Conservation (phyloP, 1,140 invertebrate genomes). For the Anoplophora glabripennis region DNA sequence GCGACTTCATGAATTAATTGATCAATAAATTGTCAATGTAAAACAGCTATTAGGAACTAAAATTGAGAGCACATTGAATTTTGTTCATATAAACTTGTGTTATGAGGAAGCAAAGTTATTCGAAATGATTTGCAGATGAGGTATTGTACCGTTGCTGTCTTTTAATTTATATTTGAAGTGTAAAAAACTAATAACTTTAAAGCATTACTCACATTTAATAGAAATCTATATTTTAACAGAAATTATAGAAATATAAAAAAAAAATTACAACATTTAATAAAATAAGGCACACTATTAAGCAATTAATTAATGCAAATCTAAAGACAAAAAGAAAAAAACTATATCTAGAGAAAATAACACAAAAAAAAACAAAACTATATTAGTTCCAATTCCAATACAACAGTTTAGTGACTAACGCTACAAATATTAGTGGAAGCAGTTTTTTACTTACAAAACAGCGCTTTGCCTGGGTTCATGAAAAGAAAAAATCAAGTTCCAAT, state of each 20-base stretch:
- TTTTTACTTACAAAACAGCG: constrained; percentile 69
- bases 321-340: background rate
- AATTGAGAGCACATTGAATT: too few species aligned
- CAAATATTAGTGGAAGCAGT: background rate
- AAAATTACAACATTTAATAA: background rate
- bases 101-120: too few species aligned
- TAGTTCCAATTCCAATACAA: background rate
- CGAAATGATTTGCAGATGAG: too few species aligned
- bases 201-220: too few species aligned
- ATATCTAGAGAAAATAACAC: background rate
- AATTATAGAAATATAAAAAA: background rate
- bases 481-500: constrained; percentile 39
- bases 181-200: too few species aligned
- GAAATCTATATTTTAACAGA: too few species aligned
- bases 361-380: constrained; percentile 6
- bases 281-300: constrained; percentile 11
- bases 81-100: too few species aligned
- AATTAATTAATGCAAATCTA: background rate
- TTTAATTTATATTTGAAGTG: too few species aligned
- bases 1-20: too few species aligned
- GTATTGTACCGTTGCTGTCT: too few species aligned
- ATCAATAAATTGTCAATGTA: too few species aligned
- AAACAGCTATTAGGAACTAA: too few species aligned
- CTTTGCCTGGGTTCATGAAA: constrained; percentile 64
- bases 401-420: background rate